A percentile compares a stretch with the other conserved stretches of the same genome.
Evolutionary conservation across 2,113 vertebrate species (phyloP).

Genomic region (Brachyistius frenatus): DNA sequence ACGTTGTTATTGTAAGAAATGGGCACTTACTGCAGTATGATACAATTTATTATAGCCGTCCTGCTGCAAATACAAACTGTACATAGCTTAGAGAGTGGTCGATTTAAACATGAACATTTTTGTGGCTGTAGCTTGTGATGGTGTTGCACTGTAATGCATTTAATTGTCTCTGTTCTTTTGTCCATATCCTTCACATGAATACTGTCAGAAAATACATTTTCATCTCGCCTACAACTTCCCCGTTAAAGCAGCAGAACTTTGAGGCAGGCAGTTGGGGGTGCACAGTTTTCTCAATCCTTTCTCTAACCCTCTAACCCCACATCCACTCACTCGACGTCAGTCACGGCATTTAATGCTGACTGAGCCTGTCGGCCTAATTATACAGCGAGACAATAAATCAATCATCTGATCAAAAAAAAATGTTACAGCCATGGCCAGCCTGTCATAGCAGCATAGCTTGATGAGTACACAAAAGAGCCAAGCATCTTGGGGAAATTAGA

Average conservation of each 20-base stretch:
- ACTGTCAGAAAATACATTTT: background rate
- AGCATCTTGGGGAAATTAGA: constrained; percentile 67
- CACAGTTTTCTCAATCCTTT: too few relatives aligned
- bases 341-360: constrained; percentile 53
- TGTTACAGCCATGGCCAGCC: constrained; percentile 31
- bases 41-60: constrained; percentile 1
- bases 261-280: background rate
- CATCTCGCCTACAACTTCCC: background rate
- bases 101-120: constrained; percentile 1
- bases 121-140: background rate
- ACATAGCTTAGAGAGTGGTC: background rate
- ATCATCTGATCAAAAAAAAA: constrained; percentile 55
- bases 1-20: background rate
- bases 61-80: background rate
- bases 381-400: constrained; percentile 58
- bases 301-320: background rate
- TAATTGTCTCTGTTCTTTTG: constrained; percentile 2
- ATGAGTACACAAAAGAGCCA: constrained; percentile 46
- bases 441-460: constrained; percentile 56
- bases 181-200: background rate
- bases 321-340: constrained; percentile 39
- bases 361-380: constrained; percentile 58
- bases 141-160: background rate
- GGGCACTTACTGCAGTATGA: constrained; percentile 1
- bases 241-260: background rate